Evolutionary conservation across 2,797 vertebrate species (phyloP), one percentile per base, ranked within the genome.

Genomic region (Pyrocephalus nanus): DNA sequence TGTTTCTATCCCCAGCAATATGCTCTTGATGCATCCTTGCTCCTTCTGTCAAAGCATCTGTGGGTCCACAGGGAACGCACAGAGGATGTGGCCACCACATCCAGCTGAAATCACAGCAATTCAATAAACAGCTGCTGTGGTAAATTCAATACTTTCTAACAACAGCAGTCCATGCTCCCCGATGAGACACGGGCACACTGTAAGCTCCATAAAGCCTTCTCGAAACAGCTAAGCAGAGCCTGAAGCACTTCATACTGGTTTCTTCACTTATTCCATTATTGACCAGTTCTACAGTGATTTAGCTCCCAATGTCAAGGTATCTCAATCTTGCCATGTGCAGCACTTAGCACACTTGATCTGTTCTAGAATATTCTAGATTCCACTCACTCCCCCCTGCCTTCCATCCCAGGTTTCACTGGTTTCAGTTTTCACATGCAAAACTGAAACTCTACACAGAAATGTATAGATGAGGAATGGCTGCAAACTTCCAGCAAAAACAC

Each of bases 371-470:
- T 55, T 72, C 54, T 43, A 43, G 17, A 64, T 55, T 74, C 8
- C 8, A 66, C 5, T 55, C 71, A 66, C 12, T 80, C 3, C 2
- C 12, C 2, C 1, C 0, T 3, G 1, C 6, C 21, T 20, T 4
- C 27, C 19, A 69, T 26, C 40, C 34, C 29, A n/a, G 5, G 15
- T 83, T 90, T 64, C 23, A 79, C 30, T n/a, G n/a, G n/a, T n/a
- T n/a, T n/a, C n/a, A n/a, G n/a, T n/a, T n/a, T n/a, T n/a, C n/a
- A n/a, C n/a, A n/a, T n/a, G n/a, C n/a, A 77, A 90, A 88, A 86
- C 1, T 30, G 54, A 74, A 77, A 83, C 12, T 10, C 15, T 43
- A 40, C 17, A 74, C 17, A 69, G 27, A 19, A 75, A 70, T 2
- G 0, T 13, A 50, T 7, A 4, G 15, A 1, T 50, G 69, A 40